A percentile compares a stretch with the other conserved stretches of the same genome.
Conservation (phyloP, 2,888 invertebrate species). For the Caenorhabditis sp. region DNA sequence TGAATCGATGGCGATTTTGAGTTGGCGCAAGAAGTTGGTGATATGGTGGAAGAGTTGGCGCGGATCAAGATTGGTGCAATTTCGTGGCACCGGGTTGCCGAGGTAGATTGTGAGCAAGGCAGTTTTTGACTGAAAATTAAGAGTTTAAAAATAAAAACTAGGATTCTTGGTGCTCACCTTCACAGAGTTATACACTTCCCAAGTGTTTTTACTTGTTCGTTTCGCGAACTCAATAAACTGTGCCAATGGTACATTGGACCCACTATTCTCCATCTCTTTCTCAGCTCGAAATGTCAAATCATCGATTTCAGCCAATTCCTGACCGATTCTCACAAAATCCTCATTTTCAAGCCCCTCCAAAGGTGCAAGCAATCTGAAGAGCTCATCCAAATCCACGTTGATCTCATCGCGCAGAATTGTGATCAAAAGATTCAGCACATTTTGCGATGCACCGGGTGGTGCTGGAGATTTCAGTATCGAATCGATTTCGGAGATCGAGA, state of each 20-base stretch:
- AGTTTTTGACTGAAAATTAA: conserved; percentile 18
- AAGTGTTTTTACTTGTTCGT: background rate
- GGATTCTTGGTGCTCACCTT: conserved; percentile 15
- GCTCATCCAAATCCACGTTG: conserved; percentile 50
- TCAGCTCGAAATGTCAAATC: conserved; percentile 29
- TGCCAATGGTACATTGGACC: conserved; percentile 26
- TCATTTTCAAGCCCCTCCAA: conserved; percentile 26
- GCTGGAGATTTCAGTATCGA: conserved; percentile 11
- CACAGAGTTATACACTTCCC: conserved; percentile 15
- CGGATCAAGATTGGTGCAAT: conserved; percentile 8
- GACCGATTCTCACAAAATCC: conserved; percentile 10
- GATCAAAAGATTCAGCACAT: conserved; percentile 15
- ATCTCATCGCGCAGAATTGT: conserved; percentile 51
- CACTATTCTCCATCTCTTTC: conserved; percentile 36
- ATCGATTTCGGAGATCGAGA: conserved; percentile 4
- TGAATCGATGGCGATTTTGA: conserved; percentile 23
- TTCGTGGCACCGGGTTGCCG: conserved; percentile 25
- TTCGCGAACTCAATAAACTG: conserved; percentile 34
- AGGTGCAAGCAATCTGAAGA: conserved; percentile 47
- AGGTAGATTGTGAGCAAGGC: conserved; percentile 24
- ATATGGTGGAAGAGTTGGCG: conserved; percentile 15
- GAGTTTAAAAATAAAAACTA: background rate
- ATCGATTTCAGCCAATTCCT: conserved; percentile 18
- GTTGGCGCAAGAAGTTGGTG: conserved; percentile 20
- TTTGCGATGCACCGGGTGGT: conserved; percentile 15